Evolutionary conservation across 2,888 invertebrate species (phyloP).

Genomic region (Ypsolopha scabrella): DNA sequence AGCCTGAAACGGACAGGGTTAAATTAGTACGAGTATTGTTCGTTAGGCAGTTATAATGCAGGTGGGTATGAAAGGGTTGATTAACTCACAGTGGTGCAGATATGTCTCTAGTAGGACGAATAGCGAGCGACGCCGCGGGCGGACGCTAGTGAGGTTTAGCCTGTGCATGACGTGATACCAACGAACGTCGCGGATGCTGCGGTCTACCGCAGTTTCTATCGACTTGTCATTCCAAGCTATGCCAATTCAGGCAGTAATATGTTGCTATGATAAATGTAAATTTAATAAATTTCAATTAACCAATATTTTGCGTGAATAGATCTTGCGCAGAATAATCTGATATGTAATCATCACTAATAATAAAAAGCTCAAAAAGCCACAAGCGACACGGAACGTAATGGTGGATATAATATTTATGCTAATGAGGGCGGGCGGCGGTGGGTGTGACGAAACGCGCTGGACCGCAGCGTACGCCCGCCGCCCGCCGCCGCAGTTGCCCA

Average conservation of each 20-base stretch:
- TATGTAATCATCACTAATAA: slow-evolving; percentile 48
- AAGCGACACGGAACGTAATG: slow-evolving; percentile 52
- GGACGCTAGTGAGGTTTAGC: neutral
- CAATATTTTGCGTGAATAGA: too few relatives aligned
- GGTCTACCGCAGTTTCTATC: too few relatives aligned
- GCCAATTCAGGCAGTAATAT: too few relatives aligned
- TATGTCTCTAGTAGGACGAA: neutral
- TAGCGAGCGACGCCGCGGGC: neutral
- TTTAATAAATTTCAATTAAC: neutral
- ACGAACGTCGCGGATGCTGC: neutral
- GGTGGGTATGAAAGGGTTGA: neutral
- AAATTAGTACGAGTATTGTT: slow-evolving; percentile 1
- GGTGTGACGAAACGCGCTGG: slow-evolving; percentile 63
- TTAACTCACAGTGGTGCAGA: neutral
- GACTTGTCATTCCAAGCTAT: neutral
- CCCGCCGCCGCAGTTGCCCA: slow-evolving; percentile 30
- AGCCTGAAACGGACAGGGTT: slow-evolving; percentile 7
- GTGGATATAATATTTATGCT: slow-evolving; percentile 67
- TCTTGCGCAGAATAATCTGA: slow-evolving; percentile 6
- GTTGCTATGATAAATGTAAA: neutral
- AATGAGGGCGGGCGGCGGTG: slow-evolving; percentile 48
- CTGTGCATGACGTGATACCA: neutral
- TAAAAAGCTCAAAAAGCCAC: slow-evolving; percentile 51
- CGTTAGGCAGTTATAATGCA: neutral
- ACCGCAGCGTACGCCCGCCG: slow-evolving; percentile 35